Base-by-base conservation (phyloP, 2,113 vertebrate genomes). In the Odontophorus gujanensis region DNA sequence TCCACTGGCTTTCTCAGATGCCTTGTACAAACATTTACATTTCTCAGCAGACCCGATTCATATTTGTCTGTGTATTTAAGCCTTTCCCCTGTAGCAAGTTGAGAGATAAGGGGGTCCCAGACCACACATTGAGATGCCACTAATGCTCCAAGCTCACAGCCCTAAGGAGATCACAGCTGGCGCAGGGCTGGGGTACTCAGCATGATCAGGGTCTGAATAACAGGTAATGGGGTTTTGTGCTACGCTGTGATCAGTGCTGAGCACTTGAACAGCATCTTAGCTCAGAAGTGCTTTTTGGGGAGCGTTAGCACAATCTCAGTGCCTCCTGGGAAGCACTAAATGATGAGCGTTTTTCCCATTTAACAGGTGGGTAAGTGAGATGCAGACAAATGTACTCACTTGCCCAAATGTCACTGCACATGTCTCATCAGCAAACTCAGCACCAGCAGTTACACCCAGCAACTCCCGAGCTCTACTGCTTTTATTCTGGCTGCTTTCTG, bases 31-130 rank as follows among this genome's bases (percentile, higher is more conserved):
- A 94, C 40, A 76, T 81, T 90, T 71, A 83, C 77, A 57, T 87
- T 76, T 84, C 47, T 58, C 78, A 51, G 45, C 58, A 90, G 77
- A 86, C 38, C 75, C 47, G 30, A 11, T 90, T 81, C 78, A 50
- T 61, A n/a, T 76, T 68, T 50, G 9, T 71, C 65, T 61, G 24
- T 43, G 42, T 72, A n/a, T 79, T 84, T 59, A 32, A 68, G 42
- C 36, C 59, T 76, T 87, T 50, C 48, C 36, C 4, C 61, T 83
- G 43, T 7, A 76, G 77, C 40, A 81, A 45, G 51, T 6, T 87
- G 67, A 72, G 50, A 75, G n/a, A 53, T 45, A 86, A 79, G 42
- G 34, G 42, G 82, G 67, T 75, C 43, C 59, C 34, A 92, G 82
- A 53, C 43, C 81, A 38, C 48, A 14, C 20, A 19, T 32, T 2